A percentile compares a stretch with the other conserved stretches of the same genome.
Evolutionary conservation across 2,888 invertebrate genomes (phyloP).

Genomic region (Drosophila birchii): DNA sequence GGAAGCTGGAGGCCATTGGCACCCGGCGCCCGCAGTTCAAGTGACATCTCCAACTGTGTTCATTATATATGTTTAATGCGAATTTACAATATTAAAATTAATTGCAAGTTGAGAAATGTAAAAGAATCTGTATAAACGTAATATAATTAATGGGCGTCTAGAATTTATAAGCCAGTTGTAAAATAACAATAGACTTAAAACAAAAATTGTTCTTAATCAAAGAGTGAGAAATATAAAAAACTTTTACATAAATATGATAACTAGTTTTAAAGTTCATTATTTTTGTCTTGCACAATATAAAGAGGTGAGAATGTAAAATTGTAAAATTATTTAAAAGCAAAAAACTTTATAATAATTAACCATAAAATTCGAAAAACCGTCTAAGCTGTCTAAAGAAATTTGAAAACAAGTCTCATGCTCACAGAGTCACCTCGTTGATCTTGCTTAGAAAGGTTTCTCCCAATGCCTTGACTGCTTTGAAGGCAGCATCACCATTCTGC

Average conservation of each 20-base stretch:
- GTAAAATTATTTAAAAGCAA: not conserved
- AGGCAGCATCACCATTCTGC: slow-evolving; percentile 80
- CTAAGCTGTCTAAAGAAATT: not conserved
- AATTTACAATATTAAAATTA: slow-evolving; percentile 76
- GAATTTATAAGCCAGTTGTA: not conserved
- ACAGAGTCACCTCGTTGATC: slow-evolving; percentile 59
- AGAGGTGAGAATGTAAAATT: not conserved
- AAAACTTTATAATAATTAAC: not conserved
- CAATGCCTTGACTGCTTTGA: slow-evolving; percentile 79
- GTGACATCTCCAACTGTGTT: slow-evolving; percentile 48
- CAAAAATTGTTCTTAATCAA: not conserved
- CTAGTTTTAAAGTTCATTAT: not conserved
- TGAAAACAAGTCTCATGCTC: not conserved
- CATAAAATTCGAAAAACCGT: not conserved
- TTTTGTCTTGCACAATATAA: not conserved
- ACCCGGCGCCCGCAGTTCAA: slow-evolving; percentile 65
- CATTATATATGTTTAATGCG: slow-evolving; percentile 64
- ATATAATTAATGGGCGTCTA: not conserved
- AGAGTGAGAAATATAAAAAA: slow-evolving; percentile 7
- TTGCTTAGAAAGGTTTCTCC: slow-evolving; percentile 79
- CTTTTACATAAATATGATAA: not conserved
- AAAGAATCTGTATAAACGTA: slow-evolving; percentile 15
- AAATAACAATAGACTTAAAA: not conserved
- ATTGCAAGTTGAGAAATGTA: slow-evolving; percentile 64
- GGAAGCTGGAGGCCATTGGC: slow-evolving; percentile 83